Evolutionary conservation across 2,888 invertebrate species (phyloP).

Genomic region (Isotomurus palustris): DNA sequence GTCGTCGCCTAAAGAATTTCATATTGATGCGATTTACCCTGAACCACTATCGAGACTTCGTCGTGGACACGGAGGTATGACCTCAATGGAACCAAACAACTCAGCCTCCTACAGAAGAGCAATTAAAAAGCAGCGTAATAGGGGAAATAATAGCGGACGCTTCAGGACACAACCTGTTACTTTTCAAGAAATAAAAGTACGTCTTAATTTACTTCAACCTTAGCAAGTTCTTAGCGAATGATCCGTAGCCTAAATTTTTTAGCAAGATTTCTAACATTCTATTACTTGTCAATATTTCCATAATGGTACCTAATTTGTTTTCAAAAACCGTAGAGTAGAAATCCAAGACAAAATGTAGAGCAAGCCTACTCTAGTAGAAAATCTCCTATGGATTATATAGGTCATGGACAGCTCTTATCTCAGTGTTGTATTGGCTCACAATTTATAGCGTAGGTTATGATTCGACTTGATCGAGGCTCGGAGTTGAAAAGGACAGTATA

Average conservation of each 20-base stretch:
- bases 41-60: slow-evolving; percentile 62
- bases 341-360: too few relatives aligned
- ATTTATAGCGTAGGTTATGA: too few relatives aligned
- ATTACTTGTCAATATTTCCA: not conserved
- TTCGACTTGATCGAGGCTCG: too few relatives aligned
- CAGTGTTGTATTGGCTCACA: too few relatives aligned
- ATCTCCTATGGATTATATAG: too few relatives aligned
- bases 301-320: too few relatives aligned
- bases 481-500: too few relatives aligned
- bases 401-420: too few relatives aligned
- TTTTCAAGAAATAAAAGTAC: slow-evolving; percentile 68
- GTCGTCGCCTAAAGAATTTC: slow-evolving; percentile 46
- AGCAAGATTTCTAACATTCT: not conserved
- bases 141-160: slow-evolving; percentile 46
- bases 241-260: not conserved
- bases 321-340: too few relatives aligned
- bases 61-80: slow-evolving; percentile 51
- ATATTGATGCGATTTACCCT: slow-evolving; percentile 45
- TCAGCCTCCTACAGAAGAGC: slow-evolving; percentile 50
- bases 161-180: slow-evolving; percentile 64
- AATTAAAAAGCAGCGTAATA: slow-evolving; percentile 56
- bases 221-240: not conserved
- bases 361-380: too few relatives aligned
- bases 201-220: too few relatives aligned
- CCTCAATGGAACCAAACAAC: slow-evolving; percentile 47